These are phyloP conservation scores for Etia nguti DNA, from an alignment of 2,113 vertebrate species.

Conservation along the genomic window DNA sequence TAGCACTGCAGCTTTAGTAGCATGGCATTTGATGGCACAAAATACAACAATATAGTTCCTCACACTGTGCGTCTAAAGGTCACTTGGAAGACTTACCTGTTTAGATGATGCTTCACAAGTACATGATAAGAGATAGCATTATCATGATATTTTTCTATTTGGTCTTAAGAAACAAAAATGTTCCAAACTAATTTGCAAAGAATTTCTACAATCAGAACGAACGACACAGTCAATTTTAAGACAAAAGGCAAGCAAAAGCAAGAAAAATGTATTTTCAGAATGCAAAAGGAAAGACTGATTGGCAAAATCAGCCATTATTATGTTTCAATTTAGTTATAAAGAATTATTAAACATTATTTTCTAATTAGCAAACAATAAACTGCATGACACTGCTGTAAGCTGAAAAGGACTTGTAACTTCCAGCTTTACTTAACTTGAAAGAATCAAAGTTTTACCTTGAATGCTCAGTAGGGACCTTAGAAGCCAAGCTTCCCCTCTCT, in stretches of 20 bases:
- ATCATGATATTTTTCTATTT: background rate
- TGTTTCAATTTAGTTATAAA: background rate
- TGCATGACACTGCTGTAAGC: background rate
- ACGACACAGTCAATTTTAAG: background rate
- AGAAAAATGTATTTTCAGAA: background rate
- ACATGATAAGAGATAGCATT: slow-evolving; percentile 20
- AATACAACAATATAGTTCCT: background rate
- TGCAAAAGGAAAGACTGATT: slow-evolving; percentile 23
- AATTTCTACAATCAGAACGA: background rate
- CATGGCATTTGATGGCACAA: background rate
- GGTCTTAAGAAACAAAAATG: background rate
- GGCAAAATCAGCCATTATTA: background rate
- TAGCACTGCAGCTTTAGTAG: background rate
- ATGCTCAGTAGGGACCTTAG: slow-evolving; percentile 72
- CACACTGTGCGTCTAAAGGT: background rate
- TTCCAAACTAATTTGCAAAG: background rate
- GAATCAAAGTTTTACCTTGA: slow-evolving; percentile 67
- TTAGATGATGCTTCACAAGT: slow-evolving; percentile 31
- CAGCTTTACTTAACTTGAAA: slow-evolving; percentile 18
- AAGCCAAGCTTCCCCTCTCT: slow-evolving; percentile 67
- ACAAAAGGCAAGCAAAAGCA: slow-evolving; percentile 17
- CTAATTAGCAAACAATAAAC: slow-evolving; percentile 15
- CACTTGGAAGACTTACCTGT: slow-evolving; percentile 57
- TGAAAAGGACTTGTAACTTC: slow-evolving; percentile 3
- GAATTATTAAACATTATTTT: background rate